Base-by-base conservation (phyloP, 2,797 vertebrate genomes). In the Hirundo rustica region DNA sequence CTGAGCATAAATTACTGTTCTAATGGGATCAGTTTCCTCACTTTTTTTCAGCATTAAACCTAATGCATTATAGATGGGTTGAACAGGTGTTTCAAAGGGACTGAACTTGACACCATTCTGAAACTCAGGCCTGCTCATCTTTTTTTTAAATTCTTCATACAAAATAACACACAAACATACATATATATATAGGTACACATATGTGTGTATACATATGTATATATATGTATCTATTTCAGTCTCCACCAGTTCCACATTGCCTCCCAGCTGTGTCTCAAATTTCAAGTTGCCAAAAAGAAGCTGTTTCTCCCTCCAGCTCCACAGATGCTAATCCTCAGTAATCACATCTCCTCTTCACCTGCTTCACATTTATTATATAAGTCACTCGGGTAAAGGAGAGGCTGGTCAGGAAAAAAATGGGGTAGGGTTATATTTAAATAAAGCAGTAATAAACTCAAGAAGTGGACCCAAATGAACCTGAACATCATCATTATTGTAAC, bases 401-500 rank as follows among this genome's bases (percentile, higher is more conserved):
- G 32, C 19, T 75, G 25, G 19, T 70, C 65, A 85, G 54, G 53
- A 15, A 75, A 82, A 88, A 61, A 71, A 54, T 1, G 8, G 15
- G 30, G 26, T 2, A 0, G 22, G 14, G 18, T 47, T 72, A 27
- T 9, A 38, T 66, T 77, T 75, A 84, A 91, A 93, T 78, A 88
- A 78, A 36, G 30, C 44, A 53, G 27, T 19, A 78, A 83, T 66
- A 58, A 84, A 77, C 48, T 53, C 55, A 70, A 75, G 70, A 34
- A 45, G 0, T 26, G 32, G 0, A 9, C 51, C 47, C 74, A 88
- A 83, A 61, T 58, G 68, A 88, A 89, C 44, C 75, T n/a, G 62
- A 89, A 65, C 36, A 55, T 68, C 72, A 38, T 19, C 77, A 50
- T 95, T 94, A 66, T 68, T 81, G 58, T 64, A 94, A 92, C 54